Evolutionary conservation across 2,888 invertebrate species (phyloP).

Genomic region (Chymomyza procnemis): DNA sequence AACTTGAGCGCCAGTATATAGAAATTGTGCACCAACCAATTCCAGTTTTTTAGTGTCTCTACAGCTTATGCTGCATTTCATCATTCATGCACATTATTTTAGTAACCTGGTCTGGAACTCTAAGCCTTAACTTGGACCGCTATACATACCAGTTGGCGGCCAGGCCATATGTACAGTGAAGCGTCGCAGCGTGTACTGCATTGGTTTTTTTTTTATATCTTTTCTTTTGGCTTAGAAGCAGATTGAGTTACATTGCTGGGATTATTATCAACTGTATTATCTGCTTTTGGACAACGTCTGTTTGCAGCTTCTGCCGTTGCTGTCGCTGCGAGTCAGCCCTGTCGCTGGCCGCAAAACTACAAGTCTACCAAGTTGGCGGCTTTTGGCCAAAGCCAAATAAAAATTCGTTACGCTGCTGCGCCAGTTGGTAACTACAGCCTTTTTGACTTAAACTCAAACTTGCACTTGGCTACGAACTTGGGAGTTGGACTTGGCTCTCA

Average conservation of each 20-base stretch:
- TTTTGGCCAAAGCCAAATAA: slow-evolving; percentile 58
- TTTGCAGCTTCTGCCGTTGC: slow-evolving; percentile 4
- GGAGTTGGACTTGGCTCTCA: slow-evolving; percentile 27
- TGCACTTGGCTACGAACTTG: slow-evolving; percentile 7
- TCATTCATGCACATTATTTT: slow-evolving; percentile 71
- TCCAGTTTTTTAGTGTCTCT: background rate
- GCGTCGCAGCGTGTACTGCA: slow-evolving; percentile 22
- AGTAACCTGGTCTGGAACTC: slow-evolving; percentile 5
- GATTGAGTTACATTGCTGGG: slow-evolving; percentile 73
- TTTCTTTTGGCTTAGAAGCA: slow-evolving; percentile 64
- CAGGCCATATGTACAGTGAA: background rate
- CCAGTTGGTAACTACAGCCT: slow-evolving; percentile 13
- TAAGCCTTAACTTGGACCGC: background rate
- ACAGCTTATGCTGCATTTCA: slow-evolving; percentile 65
- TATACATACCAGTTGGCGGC: background rate
- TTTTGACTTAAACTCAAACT: slow-evolving; percentile 15
- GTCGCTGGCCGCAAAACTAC: slow-evolving; percentile 38
- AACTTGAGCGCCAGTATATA: slow-evolving; percentile 38
- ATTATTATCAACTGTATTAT: slow-evolving; percentile 74
- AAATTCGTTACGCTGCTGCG: slow-evolving; percentile 70
- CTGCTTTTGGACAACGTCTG: slow-evolving; percentile 27
- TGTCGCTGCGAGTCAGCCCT: slow-evolving; percentile 12
- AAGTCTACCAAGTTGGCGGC: slow-evolving; percentile 24
- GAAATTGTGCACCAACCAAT: background rate
- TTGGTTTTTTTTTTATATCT: too few relatives aligned